Conservation (phyloP, 1,140 invertebrate genomes). For the Conus ventricosus region DNA sequence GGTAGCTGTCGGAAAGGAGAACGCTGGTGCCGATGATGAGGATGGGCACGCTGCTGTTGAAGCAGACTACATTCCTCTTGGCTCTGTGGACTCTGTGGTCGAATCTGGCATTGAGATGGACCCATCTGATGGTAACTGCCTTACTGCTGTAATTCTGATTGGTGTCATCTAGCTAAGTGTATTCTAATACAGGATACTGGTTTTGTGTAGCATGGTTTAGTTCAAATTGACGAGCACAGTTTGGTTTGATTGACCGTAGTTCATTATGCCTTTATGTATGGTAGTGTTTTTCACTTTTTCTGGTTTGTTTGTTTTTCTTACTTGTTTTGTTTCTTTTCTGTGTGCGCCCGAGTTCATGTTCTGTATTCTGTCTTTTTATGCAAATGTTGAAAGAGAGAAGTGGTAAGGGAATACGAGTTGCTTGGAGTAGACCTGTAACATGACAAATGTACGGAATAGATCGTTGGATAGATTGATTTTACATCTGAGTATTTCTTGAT, state of each 20-base stretch:
- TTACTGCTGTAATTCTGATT: neutral
- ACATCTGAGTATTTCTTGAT: too few relatives aligned
- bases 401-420: too few relatives aligned
- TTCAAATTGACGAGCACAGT: too few relatives aligned
- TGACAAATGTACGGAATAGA: too few relatives aligned
- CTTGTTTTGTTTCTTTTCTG: neutral
- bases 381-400: too few relatives aligned
- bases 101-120: constrained; percentile 29
- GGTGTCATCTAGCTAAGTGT: neutral
- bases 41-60: neutral
- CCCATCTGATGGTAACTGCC: neutral
- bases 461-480: too few relatives aligned
- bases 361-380: too few relatives aligned
- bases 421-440: too few relatives aligned
- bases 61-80: constrained; percentile 4
- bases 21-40: neutral
- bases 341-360: too few relatives aligned
- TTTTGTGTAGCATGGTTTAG: neutral
- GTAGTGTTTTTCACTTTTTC: neutral
- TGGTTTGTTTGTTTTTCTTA: neutral
- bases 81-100: neutral
- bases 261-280: neutral
- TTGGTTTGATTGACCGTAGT: neutral
- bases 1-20: neutral
- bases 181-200: neutral